Evolutionary conservation across 2,888 invertebrate genomes (phyloP), one percentile per base, ranked within the genome.

Genomic region (Acleris cristana): DNA sequence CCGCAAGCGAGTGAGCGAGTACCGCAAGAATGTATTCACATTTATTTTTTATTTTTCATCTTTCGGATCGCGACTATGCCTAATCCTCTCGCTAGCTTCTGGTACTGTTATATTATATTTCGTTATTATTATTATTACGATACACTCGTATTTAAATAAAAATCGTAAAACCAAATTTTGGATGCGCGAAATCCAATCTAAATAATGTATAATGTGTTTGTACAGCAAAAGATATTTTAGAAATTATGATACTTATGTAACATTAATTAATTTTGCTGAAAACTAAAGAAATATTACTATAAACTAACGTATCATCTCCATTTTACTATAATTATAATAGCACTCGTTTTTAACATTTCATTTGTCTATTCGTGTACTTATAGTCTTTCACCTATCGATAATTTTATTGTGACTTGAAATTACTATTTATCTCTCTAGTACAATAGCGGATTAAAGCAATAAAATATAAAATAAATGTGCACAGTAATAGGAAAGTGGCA

Each of bases 381-480:
- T 65, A 70, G 72, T 74, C 69, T 68, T 14, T 74, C 76, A 70
- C 73, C 72, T 77, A 71, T 75, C 74, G 73, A 69, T 71, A 70
- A 58, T n/a, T n/a, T n/a, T n/a, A n/a, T 65, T 59, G 44, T 58
- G 58, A 70, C 65, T 71, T 72, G 62, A 63, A 69, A 65, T 66
- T 69, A 70, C 70, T 69, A 64, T 55, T 60, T 77, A 78, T 76
- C 77, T 77, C 73, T 79, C 75, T 82, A 81, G 78, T 78, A 78
- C 77, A 81, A 78, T 79, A 79, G 80, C 81, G 73, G 71, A 76
- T 73, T 72, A 72, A 70, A 66, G 52, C 59, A 65, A 60, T 57
- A 62, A 62, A 62, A 63, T 67, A 58, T 58, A 49, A 63, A 67
- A 67, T 67, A 67, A 67, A 67, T 63, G 67, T 67, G 66, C 62